phyloP scores from a whole-genome alignment of 2,888 invertebrate genomes.

The Euclidia mi region DNA sequence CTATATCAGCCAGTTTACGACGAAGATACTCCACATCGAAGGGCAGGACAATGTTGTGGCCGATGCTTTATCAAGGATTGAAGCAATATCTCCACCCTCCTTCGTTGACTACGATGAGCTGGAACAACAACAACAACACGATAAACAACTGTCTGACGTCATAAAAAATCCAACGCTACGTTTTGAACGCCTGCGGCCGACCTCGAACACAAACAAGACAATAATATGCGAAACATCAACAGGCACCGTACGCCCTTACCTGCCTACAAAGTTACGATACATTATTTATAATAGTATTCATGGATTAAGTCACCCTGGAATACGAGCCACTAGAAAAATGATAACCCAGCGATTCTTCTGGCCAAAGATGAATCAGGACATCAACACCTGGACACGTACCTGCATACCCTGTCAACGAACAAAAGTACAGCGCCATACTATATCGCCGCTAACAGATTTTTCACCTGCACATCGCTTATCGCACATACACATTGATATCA shows the following conservation, averaged over 20 bases:
- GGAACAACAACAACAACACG: background rate
- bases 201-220: background rate
- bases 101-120: background rate
- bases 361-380: slow-evolving; percentile 14
- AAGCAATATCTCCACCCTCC: background rate
- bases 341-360: slow-evolving; percentile 14
- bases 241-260: background rate
- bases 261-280: background rate
- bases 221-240: slow-evolving; percentile 2
- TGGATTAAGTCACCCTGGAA: background rate
- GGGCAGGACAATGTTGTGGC: background rate
- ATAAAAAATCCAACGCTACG: background rate
- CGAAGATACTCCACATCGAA: background rate
- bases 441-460: background rate
- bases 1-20: background rate
- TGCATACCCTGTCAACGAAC: slow-evolving; percentile 14
- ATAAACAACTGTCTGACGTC: background rate
- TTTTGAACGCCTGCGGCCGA: background rate
- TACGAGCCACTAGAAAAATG: background rate
- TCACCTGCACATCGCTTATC: background rate
- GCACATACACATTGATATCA: slow-evolving; percentile 15
- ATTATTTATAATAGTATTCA: background rate
- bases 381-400: background rate
- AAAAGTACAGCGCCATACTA: slow-evolving; percentile 15
- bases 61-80: background rate